These are phyloP conservation scores for Xiphophorus maculatus DNA, from an alignment of 2,113 vertebrate species.

Conservation along the genomic window DNA sequence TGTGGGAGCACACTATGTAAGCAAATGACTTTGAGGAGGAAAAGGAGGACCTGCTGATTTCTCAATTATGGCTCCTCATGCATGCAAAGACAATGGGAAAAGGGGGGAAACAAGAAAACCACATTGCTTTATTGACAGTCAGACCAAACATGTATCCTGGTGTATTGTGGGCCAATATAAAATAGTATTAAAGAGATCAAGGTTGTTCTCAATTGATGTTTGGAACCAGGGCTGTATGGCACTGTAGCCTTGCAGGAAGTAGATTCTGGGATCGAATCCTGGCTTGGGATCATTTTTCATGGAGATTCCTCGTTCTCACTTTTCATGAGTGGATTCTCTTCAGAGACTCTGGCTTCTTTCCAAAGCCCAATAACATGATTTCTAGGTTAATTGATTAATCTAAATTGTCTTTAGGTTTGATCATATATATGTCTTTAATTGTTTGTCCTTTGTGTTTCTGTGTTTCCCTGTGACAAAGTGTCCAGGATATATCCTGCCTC, in stretches of 20 bases:
- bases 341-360: background rate
- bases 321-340: background rate
- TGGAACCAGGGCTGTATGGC: background rate
- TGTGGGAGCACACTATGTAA: conserved; percentile 81
- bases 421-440: too few species aligned
- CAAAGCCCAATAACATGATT: background rate
- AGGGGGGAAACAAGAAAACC: conserved; percentile 51
- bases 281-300: background rate
- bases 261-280: background rate
- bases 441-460: too few species aligned
- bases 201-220: too few species aligned
- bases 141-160: conserved; percentile 56
- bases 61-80: conserved; percentile 80
- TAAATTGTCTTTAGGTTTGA: too few species aligned
- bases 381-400: background rate
- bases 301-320: too few species aligned
- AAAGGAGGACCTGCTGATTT: conserved; percentile 77
- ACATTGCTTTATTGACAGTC: conserved; percentile 71
- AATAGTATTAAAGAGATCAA: conserved; percentile 17
- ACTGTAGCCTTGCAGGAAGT: background rate
- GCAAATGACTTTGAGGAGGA: conserved; percentile 80
- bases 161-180: conserved; percentile 67
- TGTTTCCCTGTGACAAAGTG: too few species aligned
- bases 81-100: conserved; percentile 50
- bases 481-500: too few species aligned